Conservation (phyloP, 1,140 invertebrate species). For the Pogonomyrmex californicus region DNA sequence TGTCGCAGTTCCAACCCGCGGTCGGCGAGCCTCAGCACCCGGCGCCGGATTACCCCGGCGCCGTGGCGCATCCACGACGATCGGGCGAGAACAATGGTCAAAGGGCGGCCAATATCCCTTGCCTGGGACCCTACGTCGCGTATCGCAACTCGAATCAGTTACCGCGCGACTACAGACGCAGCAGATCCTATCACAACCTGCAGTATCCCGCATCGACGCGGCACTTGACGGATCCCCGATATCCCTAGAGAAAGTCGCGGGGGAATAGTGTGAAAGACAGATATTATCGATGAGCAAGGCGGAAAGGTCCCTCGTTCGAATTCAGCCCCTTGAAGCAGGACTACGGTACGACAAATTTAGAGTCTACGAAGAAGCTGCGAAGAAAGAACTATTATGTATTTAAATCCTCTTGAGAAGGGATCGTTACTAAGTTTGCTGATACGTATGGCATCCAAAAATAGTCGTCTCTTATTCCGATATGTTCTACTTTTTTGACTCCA, state of each 20-base stretch:
- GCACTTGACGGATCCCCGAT: conserved; percentile 80
- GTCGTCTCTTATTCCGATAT: not conserved
- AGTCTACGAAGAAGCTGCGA: not conserved
- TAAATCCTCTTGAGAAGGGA: not conserved
- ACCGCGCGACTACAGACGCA: conserved; percentile 78
- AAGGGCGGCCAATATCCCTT: conserved; percentile 53
- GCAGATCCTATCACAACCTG: conserved; percentile 82
- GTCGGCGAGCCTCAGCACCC: conserved; percentile 50
- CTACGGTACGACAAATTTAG: not conserved
- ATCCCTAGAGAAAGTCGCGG: conserved; percentile 67
- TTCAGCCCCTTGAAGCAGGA: conserved; percentile 31
- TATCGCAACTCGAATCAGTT: conserved; percentile 46
- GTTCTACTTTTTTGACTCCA: not conserved
- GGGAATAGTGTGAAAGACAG: conserved; percentile 22
- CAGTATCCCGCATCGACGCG: conserved; percentile 76
- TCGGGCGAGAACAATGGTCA: conserved; percentile 25
- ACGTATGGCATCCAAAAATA: not conserved
- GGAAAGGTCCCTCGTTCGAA: conserved; percentile 4
- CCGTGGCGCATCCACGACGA: conserved; percentile 25
- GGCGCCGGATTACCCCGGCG: conserved; percentile 82
- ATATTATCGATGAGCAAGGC: not conserved
- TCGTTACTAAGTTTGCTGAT: not conserved
- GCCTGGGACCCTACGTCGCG: conserved; percentile 35
- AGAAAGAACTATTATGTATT: not conserved
- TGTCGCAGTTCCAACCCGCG: conserved; percentile 88